phyloP scores from a whole-genome alignment of 1,140 invertebrate genomes.

The Copidosoma floridanum region DNA sequence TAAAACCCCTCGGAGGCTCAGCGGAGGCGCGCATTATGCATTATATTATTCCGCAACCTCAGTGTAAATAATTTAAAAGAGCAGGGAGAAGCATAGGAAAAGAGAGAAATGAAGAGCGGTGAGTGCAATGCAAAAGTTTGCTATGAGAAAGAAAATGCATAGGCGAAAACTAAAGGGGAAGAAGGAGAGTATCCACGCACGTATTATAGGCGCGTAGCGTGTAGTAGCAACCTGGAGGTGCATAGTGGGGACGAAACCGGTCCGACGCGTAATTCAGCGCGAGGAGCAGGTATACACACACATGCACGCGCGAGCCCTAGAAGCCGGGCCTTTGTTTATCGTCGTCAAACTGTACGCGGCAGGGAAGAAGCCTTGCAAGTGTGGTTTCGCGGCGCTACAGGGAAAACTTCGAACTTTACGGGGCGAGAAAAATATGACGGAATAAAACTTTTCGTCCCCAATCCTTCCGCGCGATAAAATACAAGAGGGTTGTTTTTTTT shows the following conservation, averaged over 20 bases:
- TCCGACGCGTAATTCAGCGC: constrained; percentile 27
- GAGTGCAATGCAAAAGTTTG: too few relatives aligned
- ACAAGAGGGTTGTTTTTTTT: constrained; percentile 8
- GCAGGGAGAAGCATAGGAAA: neutral
- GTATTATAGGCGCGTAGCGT: too few relatives aligned
- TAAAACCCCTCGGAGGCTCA: too few relatives aligned
- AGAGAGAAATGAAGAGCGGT: neutral
- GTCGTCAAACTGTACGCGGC: constrained; percentile 14
- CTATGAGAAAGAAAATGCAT: neutral
- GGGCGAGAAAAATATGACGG: constrained; percentile 22
- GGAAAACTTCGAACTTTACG: neutral
- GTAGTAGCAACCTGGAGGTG: neutral
- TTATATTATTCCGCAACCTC: constrained; percentile 16
- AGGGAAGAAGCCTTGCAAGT: neutral
- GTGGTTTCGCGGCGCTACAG: neutral
- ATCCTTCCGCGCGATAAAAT: constrained; percentile 19
- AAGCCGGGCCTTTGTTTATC: constrained; percentile 28
- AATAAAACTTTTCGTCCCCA: constrained; percentile 22
- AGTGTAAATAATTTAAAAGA: constrained; percentile 27
- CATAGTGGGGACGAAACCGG: constrained; percentile 26
- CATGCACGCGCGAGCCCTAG: too few relatives aligned
- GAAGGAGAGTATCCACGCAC: too few relatives aligned
- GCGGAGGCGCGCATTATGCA: neutral
- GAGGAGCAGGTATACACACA: neutral
- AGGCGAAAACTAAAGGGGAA: too few relatives aligned